Percentiles rank a stretch among this genome's conserved stretches.
These are phyloP conservation scores for Acropternis orthonyx DNA, from an alignment of 2,797 vertebrate species.

Conservation along the genomic window DNA sequence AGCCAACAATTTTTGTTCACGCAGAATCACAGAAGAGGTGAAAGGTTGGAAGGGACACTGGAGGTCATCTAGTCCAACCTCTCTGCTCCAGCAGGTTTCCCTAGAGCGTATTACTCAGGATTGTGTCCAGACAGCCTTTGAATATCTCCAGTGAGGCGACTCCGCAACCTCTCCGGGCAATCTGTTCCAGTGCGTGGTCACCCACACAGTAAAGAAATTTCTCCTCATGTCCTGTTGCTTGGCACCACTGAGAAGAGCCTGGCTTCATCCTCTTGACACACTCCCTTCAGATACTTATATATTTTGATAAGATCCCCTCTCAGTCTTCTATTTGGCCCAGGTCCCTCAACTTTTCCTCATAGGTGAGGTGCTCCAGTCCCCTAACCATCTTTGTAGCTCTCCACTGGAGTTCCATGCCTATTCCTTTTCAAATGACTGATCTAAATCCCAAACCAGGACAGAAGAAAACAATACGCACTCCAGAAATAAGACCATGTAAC, in stretches of 20 bases:
- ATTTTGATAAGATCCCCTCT: background rate
- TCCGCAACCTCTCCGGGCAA: background rate
- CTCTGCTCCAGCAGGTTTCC: background rate
- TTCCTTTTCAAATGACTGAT: background rate
- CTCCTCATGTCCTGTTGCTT: background rate
- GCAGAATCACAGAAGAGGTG: background rate
- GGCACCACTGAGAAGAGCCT: background rate
- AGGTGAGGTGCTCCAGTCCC: background rate
- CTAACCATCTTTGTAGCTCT: background rate
- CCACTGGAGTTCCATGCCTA: background rate
- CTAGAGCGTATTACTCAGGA: background rate
- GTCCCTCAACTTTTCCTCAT: background rate
- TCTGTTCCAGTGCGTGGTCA: background rate
- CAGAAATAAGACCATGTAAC: background rate
- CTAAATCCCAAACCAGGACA: background rate
- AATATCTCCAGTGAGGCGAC: background rate
- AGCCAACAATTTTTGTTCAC: background rate
- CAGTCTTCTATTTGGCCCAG: background rate
- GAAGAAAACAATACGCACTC: background rate
- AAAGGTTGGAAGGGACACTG: background rate
- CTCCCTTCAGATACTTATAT: background rate
- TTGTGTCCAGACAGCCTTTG: fast-evolving
- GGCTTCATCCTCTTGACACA: background rate
- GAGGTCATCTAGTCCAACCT: background rate
- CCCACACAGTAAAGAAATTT: background rate